Conservation (phyloP, 2,797 vertebrate species). For the Benthosema pterotum region DNA sequence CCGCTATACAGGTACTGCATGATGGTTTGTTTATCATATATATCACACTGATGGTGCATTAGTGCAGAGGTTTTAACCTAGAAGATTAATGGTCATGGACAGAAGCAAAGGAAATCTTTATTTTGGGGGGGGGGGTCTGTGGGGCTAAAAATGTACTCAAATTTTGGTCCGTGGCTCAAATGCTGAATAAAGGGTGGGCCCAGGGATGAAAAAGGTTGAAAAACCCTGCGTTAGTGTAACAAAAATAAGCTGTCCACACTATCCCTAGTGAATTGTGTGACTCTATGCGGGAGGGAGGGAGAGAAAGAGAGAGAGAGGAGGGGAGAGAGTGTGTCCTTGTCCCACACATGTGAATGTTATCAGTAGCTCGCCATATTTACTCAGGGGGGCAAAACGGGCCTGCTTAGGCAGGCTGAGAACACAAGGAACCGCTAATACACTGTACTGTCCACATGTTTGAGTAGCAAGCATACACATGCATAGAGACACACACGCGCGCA, state of each 20-base stretch:
- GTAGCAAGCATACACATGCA: constrained; percentile 38
- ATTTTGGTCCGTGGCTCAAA: no score
- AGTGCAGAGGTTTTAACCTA: no score
- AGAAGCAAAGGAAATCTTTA: no score
- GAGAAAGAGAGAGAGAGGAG: no score
- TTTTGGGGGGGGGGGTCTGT: no score
- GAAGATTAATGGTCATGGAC: no score
- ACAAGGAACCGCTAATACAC: constrained; percentile 59
- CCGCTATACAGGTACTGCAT: not conserved
- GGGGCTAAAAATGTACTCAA: no score
- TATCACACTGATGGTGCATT: not conserved
- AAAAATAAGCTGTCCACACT: constrained; percentile 45
- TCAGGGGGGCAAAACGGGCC: constrained; percentile 60
- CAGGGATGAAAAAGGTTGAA: no score
- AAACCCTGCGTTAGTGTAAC: constrained; percentile 2
- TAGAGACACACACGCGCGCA: constrained; percentile 23
- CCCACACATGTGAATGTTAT: constrained; percentile 70
- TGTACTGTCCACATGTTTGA: constrained; percentile 44
- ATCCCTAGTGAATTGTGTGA: constrained; percentile 22
- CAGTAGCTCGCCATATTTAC: constrained; percentile 70
- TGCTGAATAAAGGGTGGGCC: no score
- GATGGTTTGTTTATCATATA: not conserved
- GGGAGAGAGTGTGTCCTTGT: not conserved
- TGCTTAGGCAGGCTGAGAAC: constrained; percentile 66
- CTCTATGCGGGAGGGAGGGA: no score